Conservation (phyloP, 2,797 vertebrate species). For the Philypnodon macrostomus region DNA sequence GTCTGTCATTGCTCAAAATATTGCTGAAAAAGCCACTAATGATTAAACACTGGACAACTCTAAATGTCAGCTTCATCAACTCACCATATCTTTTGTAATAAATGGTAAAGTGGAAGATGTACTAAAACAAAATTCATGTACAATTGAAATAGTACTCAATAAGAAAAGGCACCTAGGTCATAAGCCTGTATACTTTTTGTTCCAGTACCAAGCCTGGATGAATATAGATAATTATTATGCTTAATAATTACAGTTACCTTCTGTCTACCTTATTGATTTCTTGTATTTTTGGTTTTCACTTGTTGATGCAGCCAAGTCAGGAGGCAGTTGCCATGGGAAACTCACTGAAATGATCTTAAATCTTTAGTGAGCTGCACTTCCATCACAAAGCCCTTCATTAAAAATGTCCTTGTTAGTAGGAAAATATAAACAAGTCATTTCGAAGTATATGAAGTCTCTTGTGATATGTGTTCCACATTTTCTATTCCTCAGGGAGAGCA, state of each 20-base stretch:
- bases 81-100: conserved; percentile 19
- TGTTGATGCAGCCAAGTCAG: conserved; percentile 29
- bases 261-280: not conserved
- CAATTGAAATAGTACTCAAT: too few relatives aligned
- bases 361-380: conserved; percentile 22
- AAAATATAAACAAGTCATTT: conserved; percentile 7
- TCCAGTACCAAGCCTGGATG: too few relatives aligned
- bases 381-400: conserved; percentile 44
- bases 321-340: conserved; percentile 55
- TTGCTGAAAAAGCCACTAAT: too few relatives aligned
- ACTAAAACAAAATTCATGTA: too few relatives aligned
- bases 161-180: too few relatives aligned
- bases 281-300: conserved; percentile 23
- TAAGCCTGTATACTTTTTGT: too few relatives aligned
- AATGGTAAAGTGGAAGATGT: too few relatives aligned
- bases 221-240: too few relatives aligned
- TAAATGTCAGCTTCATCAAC: conserved; percentile 26
- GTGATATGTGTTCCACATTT: not conserved
- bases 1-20: too few relatives aligned
- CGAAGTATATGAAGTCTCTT: not conserved
- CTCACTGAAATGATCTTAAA: conserved; percentile 24
- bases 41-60: conserved; percentile 32
- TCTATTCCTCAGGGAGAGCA: not conserved
- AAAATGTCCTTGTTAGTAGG: conserved; percentile 22
- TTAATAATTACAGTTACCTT: too few relatives aligned